Percentiles rank a stretch among this genome's conserved stretches.
Evolutionary conservation across 2,888 invertebrate genomes (phyloP).

Genomic region (Xanthorhoe designata): DNA sequence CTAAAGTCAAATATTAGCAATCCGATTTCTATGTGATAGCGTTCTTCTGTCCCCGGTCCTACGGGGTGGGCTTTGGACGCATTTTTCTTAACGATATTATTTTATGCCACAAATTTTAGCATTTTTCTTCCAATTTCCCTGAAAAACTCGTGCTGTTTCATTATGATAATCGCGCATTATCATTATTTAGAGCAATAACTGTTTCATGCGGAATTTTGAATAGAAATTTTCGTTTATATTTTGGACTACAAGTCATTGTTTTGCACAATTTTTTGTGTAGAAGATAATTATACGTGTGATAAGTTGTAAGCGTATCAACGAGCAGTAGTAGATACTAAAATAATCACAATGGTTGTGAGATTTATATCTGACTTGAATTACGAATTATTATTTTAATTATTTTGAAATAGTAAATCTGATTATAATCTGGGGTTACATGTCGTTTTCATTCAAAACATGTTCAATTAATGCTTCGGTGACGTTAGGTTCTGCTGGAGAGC

Average conservation of each 20-base stretch:
- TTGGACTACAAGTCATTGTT: conserved; percentile 1
- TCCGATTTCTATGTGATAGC: conserved; percentile 12
- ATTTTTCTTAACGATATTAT: conserved; percentile 84
- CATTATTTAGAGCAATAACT: conserved; percentile 62
- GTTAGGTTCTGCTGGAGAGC: too few species aligned
- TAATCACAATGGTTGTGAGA: too few species aligned
- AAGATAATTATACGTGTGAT: neutral
- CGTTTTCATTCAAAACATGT: too few species aligned
- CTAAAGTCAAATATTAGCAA: neutral
- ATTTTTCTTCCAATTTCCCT: conserved; percentile 73
- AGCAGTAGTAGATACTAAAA: too few species aligned
- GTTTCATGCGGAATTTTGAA: conserved; percentile 53
- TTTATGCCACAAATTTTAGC: conserved; percentile 82
- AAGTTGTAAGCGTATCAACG: too few species aligned
- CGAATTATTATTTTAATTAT: too few species aligned
- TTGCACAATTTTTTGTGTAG: neutral
- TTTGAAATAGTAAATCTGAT: too few species aligned
- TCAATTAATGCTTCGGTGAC: too few species aligned
- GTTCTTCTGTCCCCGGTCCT: conserved; percentile 60
- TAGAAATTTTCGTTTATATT: conserved; percentile 53
- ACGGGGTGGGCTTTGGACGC: conserved; percentile 61
- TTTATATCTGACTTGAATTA: too few species aligned
- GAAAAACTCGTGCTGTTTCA: conserved; percentile 77
- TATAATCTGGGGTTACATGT: too few species aligned
- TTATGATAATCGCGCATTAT: conserved; percentile 81